These are phyloP conservation scores for Mastomys natalensis DNA, from an alignment of 2,113 vertebrate genomes.

Conservation along the genomic window DNA sequence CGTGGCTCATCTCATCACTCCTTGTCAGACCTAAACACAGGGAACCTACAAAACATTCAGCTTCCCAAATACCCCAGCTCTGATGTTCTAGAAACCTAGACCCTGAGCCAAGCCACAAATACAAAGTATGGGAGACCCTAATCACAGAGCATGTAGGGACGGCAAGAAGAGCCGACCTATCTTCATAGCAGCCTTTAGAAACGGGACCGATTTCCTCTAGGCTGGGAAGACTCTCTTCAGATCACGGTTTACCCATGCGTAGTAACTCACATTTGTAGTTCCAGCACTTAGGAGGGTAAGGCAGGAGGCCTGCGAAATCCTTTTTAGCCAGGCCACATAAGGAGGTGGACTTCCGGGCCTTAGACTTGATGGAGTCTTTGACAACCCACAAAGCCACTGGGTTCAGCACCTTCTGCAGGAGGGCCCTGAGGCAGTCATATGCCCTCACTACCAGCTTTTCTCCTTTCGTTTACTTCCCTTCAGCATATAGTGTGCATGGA, in stretches of 20 bases:
- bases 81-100: background rate
- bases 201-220: no score
- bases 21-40: background rate
- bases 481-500: background rate
- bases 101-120: background rate
- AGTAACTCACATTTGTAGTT: background rate
- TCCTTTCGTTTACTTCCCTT: background rate
- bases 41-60: background rate
- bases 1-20: background rate
- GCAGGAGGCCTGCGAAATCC: background rate
- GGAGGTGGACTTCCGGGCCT: background rate
- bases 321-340: background rate
- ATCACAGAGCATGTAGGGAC: no score
- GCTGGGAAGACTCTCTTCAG: background rate
- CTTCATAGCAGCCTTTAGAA: background rate
- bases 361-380: background rate
- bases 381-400: background rate
- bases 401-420: rapidly evolving
- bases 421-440: background rate
- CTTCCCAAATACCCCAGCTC: background rate
- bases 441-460: background rate
- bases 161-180: background rate
- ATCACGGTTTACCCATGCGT: background rate
- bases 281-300: background rate
- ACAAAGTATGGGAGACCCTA: background rate